Base-by-base conservation (phyloP, 1,140 invertebrate genomes). In the Hermetia illucens region DNA sequence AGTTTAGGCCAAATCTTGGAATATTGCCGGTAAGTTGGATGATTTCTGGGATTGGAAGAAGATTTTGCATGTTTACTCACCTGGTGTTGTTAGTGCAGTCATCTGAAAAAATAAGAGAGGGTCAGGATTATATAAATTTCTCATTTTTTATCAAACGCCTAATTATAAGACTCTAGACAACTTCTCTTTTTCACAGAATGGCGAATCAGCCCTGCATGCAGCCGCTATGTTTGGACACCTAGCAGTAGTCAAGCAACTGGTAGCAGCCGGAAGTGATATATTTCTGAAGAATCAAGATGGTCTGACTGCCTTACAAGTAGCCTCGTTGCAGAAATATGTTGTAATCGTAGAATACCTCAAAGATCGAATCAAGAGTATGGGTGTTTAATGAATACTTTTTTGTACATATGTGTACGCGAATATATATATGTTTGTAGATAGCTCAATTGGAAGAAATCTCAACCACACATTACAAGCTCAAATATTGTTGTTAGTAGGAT, bases 161-260 rank as follows among this genome's bases (percentile, higher is more conserved):
- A 35, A 25, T 8, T 33, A n/a, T n/a, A n/a, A n/a, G n/a, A n/a
- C n/a, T n/a, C n/a, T n/a, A n/a, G n/a, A n/a, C n/a, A n/a, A n/a
- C 24, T 31, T 38, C 36, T 25, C 38, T 42, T 38, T 37, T 39
- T 65, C 64, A 22, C 61, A 90, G 85, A 93, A 92, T 66, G 89
- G 90, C 2, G 86, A 92, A 65, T 79, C 77, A 50, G 81, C 84
- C 6, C 64, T 93, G 18, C 88, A 93, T 65, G 88, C 84, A 21
- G 87, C 89, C 10, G 82, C 82, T 22, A 73, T 91, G 63, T 87
- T 83, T 62, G 86, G 87, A 5, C 83, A 89, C 48, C 70, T 88
- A 56, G 66, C 77, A 4, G 79, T 89, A 16, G 78, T 80, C 19
- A 76, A 78, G 47, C 74, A 83, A 52, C 65, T 93, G 31, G 68